These are phyloP conservation scores for Spodoptera litura DNA, from an alignment of 1,140 invertebrate genomes.

Conservation along the genomic window DNA sequence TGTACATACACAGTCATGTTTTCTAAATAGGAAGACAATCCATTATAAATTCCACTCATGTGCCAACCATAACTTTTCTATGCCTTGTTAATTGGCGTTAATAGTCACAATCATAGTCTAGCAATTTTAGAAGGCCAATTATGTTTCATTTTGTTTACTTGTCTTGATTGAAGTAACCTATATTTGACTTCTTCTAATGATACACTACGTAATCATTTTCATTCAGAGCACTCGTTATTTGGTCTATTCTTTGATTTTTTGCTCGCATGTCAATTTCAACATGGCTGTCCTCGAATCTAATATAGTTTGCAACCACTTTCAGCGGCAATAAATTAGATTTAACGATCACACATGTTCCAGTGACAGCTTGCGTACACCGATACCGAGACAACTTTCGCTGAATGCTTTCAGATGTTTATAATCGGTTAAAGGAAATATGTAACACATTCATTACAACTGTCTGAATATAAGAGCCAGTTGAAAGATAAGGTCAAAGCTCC, in stretches of 20 bases:
- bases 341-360: slow-evolving; percentile 32
- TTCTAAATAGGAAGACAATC: slow-evolving; percentile 34
- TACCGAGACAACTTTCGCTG: slow-evolving; percentile 14
- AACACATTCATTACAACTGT: too few species aligned
- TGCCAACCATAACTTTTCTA: slow-evolving; percentile 39
- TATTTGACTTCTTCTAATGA: slow-evolving; percentile 40
- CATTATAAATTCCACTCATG: slow-evolving; percentile 35
- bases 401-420: slow-evolving; percentile 15
- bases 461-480: too few species aligned
- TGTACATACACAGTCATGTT: not conserved
- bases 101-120: slow-evolving; percentile 45
- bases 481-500: too few species aligned
- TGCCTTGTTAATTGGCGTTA: slow-evolving; percentile 46
- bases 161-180: slow-evolving; percentile 39
- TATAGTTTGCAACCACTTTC: not conserved
- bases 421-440: not conserved
- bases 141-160: slow-evolving; percentile 43
- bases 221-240: slow-evolving; percentile 25
- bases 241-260: slow-evolving; percentile 10
- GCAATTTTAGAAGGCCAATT: slow-evolving; percentile 49
- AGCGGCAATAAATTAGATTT: slow-evolving; percentile 29
- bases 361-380: slow-evolving; percentile 4
- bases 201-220: slow-evolving; percentile 35
- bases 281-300: not conserved
- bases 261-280: slow-evolving; percentile 10